A percentile compares a stretch with the other conserved stretches of the same genome.
These are phyloP conservation scores for Seriola rivoliana DNA, from an alignment of 2,113 vertebrate genomes.

Conservation along the genomic window DNA sequence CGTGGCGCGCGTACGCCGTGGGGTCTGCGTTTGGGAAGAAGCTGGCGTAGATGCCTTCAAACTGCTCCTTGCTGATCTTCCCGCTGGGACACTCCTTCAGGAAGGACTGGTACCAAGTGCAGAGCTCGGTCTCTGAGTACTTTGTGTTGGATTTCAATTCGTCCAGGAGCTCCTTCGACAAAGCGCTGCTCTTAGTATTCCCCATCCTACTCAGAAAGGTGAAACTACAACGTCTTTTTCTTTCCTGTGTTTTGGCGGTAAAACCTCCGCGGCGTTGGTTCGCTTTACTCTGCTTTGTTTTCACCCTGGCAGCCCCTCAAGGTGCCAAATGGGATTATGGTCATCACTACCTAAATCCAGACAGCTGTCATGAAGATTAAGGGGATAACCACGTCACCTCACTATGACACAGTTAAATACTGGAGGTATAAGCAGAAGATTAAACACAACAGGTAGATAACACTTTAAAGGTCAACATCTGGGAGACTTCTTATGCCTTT, in stretches of 20 bases:
- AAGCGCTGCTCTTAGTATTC: slow-evolving; percentile 86
- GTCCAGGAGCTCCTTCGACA: slow-evolving; percentile 87
- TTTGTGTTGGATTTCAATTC: slow-evolving; percentile 88
- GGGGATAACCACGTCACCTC: slow-evolving; percentile 80
- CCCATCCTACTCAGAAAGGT: slow-evolving; percentile 78
- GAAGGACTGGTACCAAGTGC: slow-evolving; percentile 87
- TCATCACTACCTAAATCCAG: slow-evolving; percentile 83
- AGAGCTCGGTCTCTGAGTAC: slow-evolving; percentile 84
- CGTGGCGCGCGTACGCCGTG: slow-evolving; percentile 85
- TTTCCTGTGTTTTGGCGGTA: slow-evolving; percentile 4
- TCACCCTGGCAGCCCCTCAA: slow-evolving; percentile 36
- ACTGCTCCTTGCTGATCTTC: slow-evolving; percentile 85
- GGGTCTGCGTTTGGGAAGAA: slow-evolving; percentile 88
- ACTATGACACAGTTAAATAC: slow-evolving; percentile 46
- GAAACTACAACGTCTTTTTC: background rate
- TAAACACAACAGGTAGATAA: slow-evolving; percentile 53
- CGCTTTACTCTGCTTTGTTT: slow-evolving; percentile 13
- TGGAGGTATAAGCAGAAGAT: slow-evolving; percentile 39
- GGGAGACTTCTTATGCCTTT: slow-evolving; percentile 3
- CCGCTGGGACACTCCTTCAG: slow-evolving; percentile 87
- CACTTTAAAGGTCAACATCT: slow-evolving; percentile 51
- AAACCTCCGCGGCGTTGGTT: slow-evolving; percentile 24
- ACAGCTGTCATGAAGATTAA: slow-evolving; percentile 84
- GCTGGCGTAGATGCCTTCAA: slow-evolving; percentile 87
- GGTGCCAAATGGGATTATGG: slow-evolving; percentile 77